Percentiles rank a stretch among this genome's conserved stretches.
phyloP scores from a whole-genome alignment of 2,113 vertebrate genomes.

The Varanus salvator region DNA sequence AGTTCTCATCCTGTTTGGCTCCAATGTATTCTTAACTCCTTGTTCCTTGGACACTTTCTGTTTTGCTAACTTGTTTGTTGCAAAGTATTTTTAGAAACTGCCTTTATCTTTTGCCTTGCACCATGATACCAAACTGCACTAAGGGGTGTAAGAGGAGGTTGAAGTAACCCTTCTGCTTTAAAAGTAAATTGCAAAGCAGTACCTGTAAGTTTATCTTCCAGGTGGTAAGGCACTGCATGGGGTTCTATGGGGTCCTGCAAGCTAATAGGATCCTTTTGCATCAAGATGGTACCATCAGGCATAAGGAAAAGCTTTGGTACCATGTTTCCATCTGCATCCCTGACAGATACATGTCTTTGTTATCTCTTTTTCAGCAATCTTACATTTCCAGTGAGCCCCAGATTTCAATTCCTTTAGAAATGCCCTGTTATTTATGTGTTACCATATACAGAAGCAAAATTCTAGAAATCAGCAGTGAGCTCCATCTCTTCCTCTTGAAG shows the following conservation, averaged over 20 bases:
- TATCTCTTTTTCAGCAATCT: too few species aligned
- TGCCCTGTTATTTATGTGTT: too few species aligned
- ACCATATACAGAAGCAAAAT: too few species aligned
- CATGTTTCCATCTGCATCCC: too few species aligned
- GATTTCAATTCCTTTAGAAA: too few species aligned
- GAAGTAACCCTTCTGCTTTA: neutral
- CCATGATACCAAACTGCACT: neutral
- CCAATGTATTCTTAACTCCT: constrained; percentile 46
- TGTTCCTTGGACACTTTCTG: constrained; percentile 4
- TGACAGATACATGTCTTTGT: too few species aligned
- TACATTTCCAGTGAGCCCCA: too few species aligned
- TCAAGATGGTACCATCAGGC: too few species aligned
- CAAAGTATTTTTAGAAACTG: neutral
- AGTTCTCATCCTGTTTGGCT: constrained; percentile 37
- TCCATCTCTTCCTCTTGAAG: too few species aligned
- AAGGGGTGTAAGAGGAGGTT: neutral
- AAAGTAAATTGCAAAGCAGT: neutral
- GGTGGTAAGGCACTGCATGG: neutral
- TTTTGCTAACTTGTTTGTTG: neutral
- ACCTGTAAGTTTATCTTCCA: too few species aligned
- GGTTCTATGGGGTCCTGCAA: neutral
- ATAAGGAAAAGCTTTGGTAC: too few species aligned
- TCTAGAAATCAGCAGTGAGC: too few species aligned
- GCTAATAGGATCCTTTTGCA: neutral
- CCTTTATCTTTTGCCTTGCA: neutral